Evolutionary conservation across 2,113 vertebrate genomes (phyloP).

Genomic region (Sylvietta virens): DNA sequence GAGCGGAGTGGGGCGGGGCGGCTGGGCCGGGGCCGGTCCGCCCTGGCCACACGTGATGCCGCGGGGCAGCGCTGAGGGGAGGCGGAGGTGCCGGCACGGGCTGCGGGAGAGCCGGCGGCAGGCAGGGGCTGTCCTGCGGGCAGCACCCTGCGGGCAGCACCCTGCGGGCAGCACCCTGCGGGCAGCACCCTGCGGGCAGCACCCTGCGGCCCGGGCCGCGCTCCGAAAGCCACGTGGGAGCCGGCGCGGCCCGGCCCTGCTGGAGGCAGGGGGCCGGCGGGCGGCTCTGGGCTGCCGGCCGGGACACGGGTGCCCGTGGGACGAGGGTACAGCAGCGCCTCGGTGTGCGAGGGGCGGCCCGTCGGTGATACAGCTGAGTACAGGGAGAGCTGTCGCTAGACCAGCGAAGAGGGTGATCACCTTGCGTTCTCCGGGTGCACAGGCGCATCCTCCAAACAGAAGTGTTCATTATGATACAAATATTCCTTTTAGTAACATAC

Average conservation of each 20-base stretch:
- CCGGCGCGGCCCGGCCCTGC: not conserved
- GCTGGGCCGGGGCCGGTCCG: not conserved
- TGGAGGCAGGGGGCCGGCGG: no score
- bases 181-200: no score
- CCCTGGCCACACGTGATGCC: not conserved
- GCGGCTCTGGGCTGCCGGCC: not conserved
- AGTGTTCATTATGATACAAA: rapidly evolving
- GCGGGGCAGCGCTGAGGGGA: not conserved
- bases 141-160: no score
- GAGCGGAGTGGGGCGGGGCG: not conserved
- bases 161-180: no score
- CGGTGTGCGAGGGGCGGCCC: not conserved
- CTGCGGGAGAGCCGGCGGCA: not conserved
- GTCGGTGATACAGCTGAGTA: no score
- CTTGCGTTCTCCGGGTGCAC: rapidly evolving
- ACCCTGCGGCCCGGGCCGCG: no score
- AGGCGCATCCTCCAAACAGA: rapidly evolving
- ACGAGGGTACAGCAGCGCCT: not conserved
- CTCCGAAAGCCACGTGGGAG: not conserved
- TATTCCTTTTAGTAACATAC: rapidly evolving
- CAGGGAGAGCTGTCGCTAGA: not conserved
- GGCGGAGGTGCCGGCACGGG: not conserved
- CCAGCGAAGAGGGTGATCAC: rapidly evolving
- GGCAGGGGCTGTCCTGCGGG: no score
- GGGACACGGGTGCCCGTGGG: not conserved